Percentiles rank a stretch among this genome's conserved stretches.
These are phyloP conservation scores for Mugil cephalus DNA, from an alignment of 2,113 vertebrate species.

Conservation along the genomic window DNA sequence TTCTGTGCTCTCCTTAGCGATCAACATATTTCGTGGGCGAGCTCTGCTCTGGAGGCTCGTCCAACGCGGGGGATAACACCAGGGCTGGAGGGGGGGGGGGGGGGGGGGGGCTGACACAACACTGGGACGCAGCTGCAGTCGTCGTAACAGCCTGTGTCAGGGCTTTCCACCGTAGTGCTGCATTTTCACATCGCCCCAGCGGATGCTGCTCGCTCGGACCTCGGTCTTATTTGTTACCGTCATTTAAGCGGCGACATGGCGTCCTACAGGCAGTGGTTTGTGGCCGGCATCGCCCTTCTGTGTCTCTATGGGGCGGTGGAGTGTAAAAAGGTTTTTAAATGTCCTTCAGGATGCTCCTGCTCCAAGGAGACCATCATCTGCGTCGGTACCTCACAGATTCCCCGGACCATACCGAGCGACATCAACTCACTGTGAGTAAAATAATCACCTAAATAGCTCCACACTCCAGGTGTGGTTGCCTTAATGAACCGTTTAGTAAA, in stretches of 20 bases:
- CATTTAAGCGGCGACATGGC: slow-evolving; percentile 67
- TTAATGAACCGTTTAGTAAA: not conserved
- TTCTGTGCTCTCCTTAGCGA: too few species aligned
- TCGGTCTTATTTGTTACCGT: not conserved
- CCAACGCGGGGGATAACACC: too few species aligned
- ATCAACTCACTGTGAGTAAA: slow-evolving; percentile 92
- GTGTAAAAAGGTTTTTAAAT: slow-evolving; percentile 86
- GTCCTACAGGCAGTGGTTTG: slow-evolving; percentile 34
- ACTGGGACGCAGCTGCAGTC: slow-evolving; percentile 72
- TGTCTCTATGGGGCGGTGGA: slow-evolving; percentile 53
- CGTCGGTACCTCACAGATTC: slow-evolving; percentile 89
- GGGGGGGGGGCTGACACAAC: too few species aligned
- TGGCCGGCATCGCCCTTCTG: slow-evolving; percentile 58
- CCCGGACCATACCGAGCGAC: slow-evolving; percentile 89
- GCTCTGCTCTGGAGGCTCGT: too few species aligned
- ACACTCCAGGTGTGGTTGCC: not conserved
- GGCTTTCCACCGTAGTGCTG: slow-evolving; percentile 59
- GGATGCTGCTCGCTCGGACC: slow-evolving; percentile 37
- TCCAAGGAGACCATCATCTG: slow-evolving; percentile 94
- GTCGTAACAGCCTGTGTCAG: slow-evolving; percentile 77
- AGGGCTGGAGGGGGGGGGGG: too few species aligned
- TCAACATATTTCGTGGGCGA: too few species aligned
- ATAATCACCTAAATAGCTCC: not conserved
- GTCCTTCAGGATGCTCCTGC: slow-evolving; percentile 93
- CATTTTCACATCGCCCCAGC: slow-evolving; percentile 64